Base-by-base conservation (phyloP, 1,140 invertebrate species). In the Thaumetopoea pityocampa region DNA sequence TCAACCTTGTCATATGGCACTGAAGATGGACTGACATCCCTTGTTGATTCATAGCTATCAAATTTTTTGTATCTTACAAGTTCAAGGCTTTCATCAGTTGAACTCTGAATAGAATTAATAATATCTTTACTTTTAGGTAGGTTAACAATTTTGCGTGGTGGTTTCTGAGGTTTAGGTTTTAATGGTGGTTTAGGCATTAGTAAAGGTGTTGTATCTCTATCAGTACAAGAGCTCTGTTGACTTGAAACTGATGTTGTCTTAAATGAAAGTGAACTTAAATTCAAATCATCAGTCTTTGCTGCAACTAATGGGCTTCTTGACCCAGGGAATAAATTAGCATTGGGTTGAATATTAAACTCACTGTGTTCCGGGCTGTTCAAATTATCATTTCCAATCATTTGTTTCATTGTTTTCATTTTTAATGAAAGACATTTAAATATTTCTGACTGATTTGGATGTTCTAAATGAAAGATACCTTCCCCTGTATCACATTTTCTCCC, bases 401-500 rank as follows among this genome's bases (percentile, higher is more conserved):
- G 92, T 64, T 93, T 94, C 92, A 94, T 94, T 2, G 88, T 92
- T 62, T 92, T 93, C 91, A 94, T 94, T 73, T 93, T 93, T 1
- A 90, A 86, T 1, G 91, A 91, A 37, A 94, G 87, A 67, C 92
- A 93, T 36, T 91, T 88, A 46, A 92, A 94, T 38, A 95, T 93
- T 73, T 94, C 92, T 52, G 92, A 91, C 29, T 92, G 91, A 64
- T 93, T 93, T 4, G 88, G 89, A 58, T 94, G 91, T 61, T 93
- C 90, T 45, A 96, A 84, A 36, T 90, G 90, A 68, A 96, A 96
- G 5, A 90, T 88, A 1, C 95, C 95, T 85, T 95, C 94, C 1
- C 95, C 95, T 2, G 93, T 93, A 45, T 90, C 88, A 81, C 94
- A 96, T 74, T 95, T 95, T 46, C 94, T 86, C 2, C 95, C 95